Conservation (phyloP, 2,797 vertebrate genomes). For the Falco columbarius region DNA sequence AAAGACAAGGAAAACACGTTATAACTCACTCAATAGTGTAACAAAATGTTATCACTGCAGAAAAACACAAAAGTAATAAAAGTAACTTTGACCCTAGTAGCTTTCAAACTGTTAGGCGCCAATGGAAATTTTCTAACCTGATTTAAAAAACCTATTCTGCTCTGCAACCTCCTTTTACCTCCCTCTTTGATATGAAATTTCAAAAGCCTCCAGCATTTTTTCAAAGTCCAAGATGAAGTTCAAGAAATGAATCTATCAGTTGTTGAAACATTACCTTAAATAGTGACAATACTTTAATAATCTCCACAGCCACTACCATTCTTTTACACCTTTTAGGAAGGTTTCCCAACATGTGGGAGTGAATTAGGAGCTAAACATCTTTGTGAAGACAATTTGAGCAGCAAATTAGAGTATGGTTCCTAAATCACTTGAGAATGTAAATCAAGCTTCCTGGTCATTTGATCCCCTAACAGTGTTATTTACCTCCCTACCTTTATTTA, state of each 20-base stretch:
- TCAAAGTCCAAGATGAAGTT: constrained; percentile 1
- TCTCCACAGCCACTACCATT: not conserved
- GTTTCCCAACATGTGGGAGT: not conserved
- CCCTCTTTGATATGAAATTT: not conserved
- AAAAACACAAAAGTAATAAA: constrained; percentile 32
- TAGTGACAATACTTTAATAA: not conserved
- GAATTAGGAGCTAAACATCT: not conserved
- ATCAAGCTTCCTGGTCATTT: not conserved
- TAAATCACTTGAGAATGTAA: not conserved
- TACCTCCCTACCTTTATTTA: not conserved
- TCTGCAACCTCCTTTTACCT: not conserved
- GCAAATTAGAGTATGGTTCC: not conserved
- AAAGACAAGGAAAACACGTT: not conserved
- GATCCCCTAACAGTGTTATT: not conserved
- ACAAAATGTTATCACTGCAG: constrained; percentile 33
- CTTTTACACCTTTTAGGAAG: not conserved
- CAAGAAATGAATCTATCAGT: not conserved
- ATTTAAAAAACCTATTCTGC: constrained; percentile 4
- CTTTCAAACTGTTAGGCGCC: not conserved
- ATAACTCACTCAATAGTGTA: not conserved
- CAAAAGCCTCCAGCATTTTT: not conserved
- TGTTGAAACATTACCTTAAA: not conserved
- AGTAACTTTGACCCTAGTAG: not conserved
- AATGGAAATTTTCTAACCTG: constrained; percentile 31
- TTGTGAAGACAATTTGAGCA: not conserved